These are phyloP conservation scores for Sardina pilchardus DNA, from an alignment of 2,113 vertebrate species.

Conservation along the genomic window DNA sequence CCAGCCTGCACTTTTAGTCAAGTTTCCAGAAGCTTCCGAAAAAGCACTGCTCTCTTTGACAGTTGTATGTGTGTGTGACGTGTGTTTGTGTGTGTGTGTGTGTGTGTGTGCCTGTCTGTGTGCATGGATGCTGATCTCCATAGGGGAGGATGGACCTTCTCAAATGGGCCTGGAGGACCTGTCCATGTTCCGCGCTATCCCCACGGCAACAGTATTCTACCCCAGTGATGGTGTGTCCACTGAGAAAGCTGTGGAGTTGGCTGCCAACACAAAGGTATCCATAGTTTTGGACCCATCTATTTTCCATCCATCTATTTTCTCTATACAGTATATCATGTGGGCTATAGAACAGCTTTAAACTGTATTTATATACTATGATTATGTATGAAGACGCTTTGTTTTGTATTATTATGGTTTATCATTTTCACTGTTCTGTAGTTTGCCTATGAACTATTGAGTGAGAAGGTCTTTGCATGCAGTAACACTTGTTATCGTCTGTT, in stretches of 20 bases:
- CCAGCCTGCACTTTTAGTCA: constrained; percentile 27
- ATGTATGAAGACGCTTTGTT: no score
- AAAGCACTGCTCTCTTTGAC: background rate
- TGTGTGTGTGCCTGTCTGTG: constrained; percentile 22
- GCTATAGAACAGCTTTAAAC: no score
- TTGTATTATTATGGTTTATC: no score
- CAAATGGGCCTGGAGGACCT: constrained; percentile 94
- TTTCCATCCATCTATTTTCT: no score
- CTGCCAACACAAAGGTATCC: constrained; percentile 87
- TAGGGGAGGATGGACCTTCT: constrained; percentile 92
- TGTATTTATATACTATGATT: no score
- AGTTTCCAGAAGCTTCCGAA: background rate
- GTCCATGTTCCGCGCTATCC: constrained; percentile 86
- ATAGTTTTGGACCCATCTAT: background rate
- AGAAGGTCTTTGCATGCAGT: background rate
- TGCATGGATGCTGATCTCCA: background rate
- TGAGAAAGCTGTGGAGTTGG: constrained; percentile 92
- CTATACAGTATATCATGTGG: no score
- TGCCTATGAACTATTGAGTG: background rate
- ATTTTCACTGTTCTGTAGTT: background rate
- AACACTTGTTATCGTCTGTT: constrained; percentile 15
- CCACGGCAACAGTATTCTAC: constrained; percentile 89
- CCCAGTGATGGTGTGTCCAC: constrained; percentile 90
- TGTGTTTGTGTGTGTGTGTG: constrained; percentile 19
- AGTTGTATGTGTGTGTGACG: constrained; percentile 13